Base-by-base conservation (phyloP, 1,140 invertebrate genomes). In the Ctenoplectra terminalis region DNA sequence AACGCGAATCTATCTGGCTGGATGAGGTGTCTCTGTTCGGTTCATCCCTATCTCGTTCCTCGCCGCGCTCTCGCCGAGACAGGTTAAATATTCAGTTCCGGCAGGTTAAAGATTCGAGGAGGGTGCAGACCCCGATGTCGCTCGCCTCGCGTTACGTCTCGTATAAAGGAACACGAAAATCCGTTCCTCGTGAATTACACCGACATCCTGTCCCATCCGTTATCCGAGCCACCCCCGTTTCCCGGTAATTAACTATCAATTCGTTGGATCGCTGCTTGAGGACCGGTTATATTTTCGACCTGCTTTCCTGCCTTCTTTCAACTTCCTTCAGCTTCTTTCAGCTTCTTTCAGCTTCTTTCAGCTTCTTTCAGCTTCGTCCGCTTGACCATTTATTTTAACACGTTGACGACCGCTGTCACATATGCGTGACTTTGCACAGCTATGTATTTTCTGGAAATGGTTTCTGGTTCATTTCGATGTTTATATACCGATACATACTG, bases 221-320 rank as follows among this genome's bases (percentile, higher is more conserved):
- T 88, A 90, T 87, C 87, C 89, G 54, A 76, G 82, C 80, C 81
- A 82, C 83, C 84, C 87, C 87, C 79, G 84, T 90, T 89, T 90
- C 86, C 86, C 86, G 86, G 89, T 90, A 90, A 90, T 90, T 90
- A 90, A 90, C 90, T 90, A 90, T 90, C 90, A 90, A 90, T 90
- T 90, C 88, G 84, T 87, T 89, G 87, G 83, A 89, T 90, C 85
- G 71, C 73, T 81, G 85, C 60, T 82, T 71, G 66, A 56, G 60
- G 76, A 82, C 88, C 76, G 82, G 84, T 90, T 83, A 90, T 87
- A 86, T 84, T 88, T 89, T 78, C 48, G 52, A 46, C 43, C 40
- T 43, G 29, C 23, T 46, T 31, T 17, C 17, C 9, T 26, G 2
- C 17, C 17, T 20, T 9, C 31, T 77, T 58, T 29, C 8, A 23